Evolutionary conservation across 1,140 invertebrate genomes (phyloP), one percentile per base, ranked within the genome.

Genomic region (Calliphora vicina): DNA sequence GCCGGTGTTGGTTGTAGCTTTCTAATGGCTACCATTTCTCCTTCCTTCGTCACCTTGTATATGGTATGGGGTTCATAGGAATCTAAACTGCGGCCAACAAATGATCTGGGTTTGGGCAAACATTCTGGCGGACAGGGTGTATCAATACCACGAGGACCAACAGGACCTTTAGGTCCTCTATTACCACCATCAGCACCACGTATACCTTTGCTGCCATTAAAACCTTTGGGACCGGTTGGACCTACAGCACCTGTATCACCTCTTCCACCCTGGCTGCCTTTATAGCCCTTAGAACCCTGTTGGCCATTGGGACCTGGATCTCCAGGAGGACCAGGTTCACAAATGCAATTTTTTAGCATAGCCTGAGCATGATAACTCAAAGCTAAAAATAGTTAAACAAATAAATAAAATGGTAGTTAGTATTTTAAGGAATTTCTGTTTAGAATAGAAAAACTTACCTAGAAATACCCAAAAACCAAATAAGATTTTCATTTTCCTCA

Each of bases 71-170:
- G 74, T 78, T 78, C 61, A 67, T 23, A 67, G 5, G 17, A 23
- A 67, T 23, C 17, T 9, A 17, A 9, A 3, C n/a, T 20, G 23
- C 91, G 89, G 78, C 96, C 96, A 17, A 92, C 91, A 17, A 94
- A 95, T 83, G 96, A 95, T 87, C 95, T 96, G 86, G 96, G 94
- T 81, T 96, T 94, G 67, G 93, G 92, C 82, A 90, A 84, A 85
- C 17, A 67, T 20, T 67, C 20, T 9, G 61, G 61, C 3, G 61
- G 61, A 42, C 73, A 76, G 10, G 29, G 27, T 29, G 27, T 17
- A 20, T 20, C 9, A 0, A 6, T 2, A 43, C 80, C 80, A n/a
- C 25, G 45, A 13, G 80, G 80, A 1, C 80, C 80, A 4, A 1
- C 23, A 26, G 45, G 45, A 17, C 80, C 78, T 9, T 9, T 2